Conservation (phyloP, 2,113 vertebrate species). For the Amblyopsis rosae region DNA sequence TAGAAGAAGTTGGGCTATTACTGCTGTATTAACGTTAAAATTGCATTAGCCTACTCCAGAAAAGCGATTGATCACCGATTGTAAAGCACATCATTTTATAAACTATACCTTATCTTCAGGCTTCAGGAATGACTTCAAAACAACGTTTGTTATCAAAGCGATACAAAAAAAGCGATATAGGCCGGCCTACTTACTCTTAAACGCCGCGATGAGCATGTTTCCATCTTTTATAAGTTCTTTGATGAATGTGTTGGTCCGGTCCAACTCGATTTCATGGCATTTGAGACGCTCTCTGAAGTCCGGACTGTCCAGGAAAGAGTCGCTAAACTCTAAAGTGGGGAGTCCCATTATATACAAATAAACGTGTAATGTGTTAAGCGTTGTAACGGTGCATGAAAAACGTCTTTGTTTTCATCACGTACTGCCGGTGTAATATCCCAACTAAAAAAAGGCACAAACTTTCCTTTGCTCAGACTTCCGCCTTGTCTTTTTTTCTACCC, state of each 20-base stretch:
- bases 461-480: conserved; percentile 64
- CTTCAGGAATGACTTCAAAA: no score
- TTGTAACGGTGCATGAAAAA: not conserved
- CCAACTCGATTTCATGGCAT: conserved; percentile 93
- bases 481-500: conserved; percentile 39
- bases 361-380: not conserved
- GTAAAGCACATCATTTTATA: no score
- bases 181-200: conserved; percentile 85
- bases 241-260: conserved; percentile 96
- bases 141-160: no score
- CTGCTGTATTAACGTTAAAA: no score
- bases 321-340: conserved; percentile 95
- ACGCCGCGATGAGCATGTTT: conserved; percentile 88
- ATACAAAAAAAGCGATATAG: no score
- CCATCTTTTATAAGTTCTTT: conserved; percentile 97
- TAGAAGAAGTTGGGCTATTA: no score
- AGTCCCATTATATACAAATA: conserved; percentile 83
- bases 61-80: no score
- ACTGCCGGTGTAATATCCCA: conserved; percentile 22
- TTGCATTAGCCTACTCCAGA: no score
- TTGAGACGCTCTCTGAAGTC: conserved; percentile 95
- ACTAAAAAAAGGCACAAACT: conserved; percentile 35
- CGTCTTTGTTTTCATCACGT: conserved; percentile 37
- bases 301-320: conserved; percentile 94
- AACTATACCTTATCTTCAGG: no score